Evolutionary conservation across 2,113 vertebrate species (phyloP).

Genomic region (Nesoenas mayeri): DNA sequence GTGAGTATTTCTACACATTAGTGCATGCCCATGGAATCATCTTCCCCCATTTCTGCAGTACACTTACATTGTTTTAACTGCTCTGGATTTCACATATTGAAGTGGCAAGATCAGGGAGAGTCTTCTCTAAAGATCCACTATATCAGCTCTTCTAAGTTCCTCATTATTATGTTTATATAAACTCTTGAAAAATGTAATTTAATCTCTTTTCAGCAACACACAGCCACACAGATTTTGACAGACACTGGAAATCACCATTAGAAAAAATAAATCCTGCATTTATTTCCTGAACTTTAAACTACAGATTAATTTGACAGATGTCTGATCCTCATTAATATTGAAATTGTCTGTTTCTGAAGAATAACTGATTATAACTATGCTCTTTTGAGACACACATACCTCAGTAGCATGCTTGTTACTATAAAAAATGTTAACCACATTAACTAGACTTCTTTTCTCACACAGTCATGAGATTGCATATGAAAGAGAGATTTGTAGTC

Average conservation of each 20-base stretch:
- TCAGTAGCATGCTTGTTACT: background rate
- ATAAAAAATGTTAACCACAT: background rate
- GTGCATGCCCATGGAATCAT: background rate
- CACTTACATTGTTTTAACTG: background rate
- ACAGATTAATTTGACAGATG: constrained; percentile 38
- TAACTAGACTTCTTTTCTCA: background rate
- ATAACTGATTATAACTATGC: background rate
- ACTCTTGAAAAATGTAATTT: background rate
- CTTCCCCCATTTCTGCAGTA: background rate
- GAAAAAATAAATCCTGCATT: constrained; percentile 26
- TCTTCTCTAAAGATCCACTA: background rate
- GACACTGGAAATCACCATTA: constrained; percentile 39
- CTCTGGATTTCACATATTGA: background rate
- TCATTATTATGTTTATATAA: background rate
- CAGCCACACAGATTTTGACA: background rate
- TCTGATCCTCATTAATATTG: constrained; percentile 48
- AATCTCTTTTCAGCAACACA: background rate
- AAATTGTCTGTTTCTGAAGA: constrained; percentile 28
- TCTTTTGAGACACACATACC: background rate
- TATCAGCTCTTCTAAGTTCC: background rate
- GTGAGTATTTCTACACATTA: background rate
- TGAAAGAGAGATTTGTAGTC: background rate
- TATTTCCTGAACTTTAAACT: background rate
- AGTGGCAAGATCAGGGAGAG: background rate
- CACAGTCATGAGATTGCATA: background rate